Evolutionary conservation across 2,888 invertebrate species (phyloP), one percentile per base, ranked within the genome.

Genomic region (Pediacus dermestoides): DNA sequence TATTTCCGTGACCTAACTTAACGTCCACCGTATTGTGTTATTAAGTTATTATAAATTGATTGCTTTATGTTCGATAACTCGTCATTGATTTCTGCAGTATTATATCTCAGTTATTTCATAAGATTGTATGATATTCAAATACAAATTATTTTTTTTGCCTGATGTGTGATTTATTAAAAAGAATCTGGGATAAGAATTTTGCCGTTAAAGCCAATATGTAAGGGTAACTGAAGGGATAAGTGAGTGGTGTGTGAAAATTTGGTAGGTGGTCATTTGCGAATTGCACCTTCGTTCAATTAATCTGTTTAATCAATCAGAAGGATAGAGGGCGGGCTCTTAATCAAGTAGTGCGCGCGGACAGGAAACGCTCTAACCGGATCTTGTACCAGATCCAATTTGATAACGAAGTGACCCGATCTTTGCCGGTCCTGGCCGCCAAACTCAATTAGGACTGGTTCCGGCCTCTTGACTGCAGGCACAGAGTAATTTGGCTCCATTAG

Each of bases 401-500:
- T 10, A 28, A 34, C 32, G 39, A 22, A 42, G 39, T 35, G 42
- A 42, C 33, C 41, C 34, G 30, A 39, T 56, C 53, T 52, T 47
- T 52, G 53, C 49, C 48, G 53, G 46, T 57, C 53, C 55, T 49
- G 44, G 39, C 52, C 54, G 57, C 55, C 60, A 61, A 62, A 63
- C 58, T 55, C 60, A 61, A 63, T 63, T 63, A 63, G 58, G 57
- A 50, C 53, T 48, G 49, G 58, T 60, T 58, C 58, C 60, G 59
- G 53, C 57, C 55, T 49, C 55, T 52, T 55, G 58, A 54, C 54
- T 57, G 44, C 49, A 48, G 46, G 44, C 56, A 46, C 46, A 47
- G 52, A 55, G 56, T 59, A 62, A 60, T 62, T 62, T 60, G 55
- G 51, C 53, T 47, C 60, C 58, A 62, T 62, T 62, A 62, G 56